Evolutionary conservation across 2,113 vertebrate genomes (phyloP).

Genomic region (Hystrix brachyura): DNA sequence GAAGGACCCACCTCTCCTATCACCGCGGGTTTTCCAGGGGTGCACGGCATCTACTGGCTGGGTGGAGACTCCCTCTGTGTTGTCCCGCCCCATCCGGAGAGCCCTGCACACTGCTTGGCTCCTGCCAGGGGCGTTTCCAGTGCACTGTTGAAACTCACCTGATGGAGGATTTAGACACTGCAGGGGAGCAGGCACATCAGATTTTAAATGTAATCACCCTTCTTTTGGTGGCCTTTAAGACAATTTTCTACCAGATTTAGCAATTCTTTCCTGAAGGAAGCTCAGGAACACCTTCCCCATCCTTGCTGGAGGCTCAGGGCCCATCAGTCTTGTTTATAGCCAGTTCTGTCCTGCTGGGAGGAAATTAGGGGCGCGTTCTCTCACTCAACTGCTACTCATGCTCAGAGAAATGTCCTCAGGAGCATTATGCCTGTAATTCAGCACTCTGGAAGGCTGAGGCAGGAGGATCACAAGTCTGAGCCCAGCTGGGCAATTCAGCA

Average conservation of each 20-base stretch:
- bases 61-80: neutral
- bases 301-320: neutral
- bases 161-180: neutral
- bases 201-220: neutral
- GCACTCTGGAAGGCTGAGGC: neutral
- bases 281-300: neutral
- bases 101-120: fast-evolving
- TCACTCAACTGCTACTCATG: neutral
- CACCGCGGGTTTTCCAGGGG: neutral
- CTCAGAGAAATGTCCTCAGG: neutral
- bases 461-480: neutral
- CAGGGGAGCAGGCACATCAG: neutral
- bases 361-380: neutral
- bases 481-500: neutral
- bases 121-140: neutral
- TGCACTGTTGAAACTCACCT: neutral
- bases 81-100: neutral
- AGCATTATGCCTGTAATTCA: neutral
- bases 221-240: neutral
- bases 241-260: neutral
- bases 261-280: neutral
- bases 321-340: neutral
- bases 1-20: neutral
- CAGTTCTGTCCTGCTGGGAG: neutral
- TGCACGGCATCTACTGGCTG: fast-evolving